Evolutionary conservation across 2,888 invertebrate species (phyloP), one percentile per base, ranked within the genome.

Genomic region (Eupithecia exiguata): DNA sequence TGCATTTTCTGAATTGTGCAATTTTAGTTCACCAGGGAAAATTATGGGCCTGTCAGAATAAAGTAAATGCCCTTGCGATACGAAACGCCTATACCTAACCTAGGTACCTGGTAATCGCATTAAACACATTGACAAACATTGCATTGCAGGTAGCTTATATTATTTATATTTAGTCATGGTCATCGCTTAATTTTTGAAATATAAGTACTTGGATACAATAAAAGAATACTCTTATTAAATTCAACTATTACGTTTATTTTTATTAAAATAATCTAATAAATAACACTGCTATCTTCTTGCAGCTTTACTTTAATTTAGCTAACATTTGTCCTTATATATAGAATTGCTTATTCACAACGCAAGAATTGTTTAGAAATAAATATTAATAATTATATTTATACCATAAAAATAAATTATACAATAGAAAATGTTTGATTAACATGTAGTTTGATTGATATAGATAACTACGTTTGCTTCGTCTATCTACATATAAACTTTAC

Each of bases 301-400:
- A 66, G 70, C 43, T 75, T 70, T 72, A n/a, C 74, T 73, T 79
- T 69, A 36, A 72, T 76, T 66, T 21, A 21, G 10, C 53, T 21
- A 21, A 58, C 25, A 58, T 58, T 58, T 46, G 70, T 70, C 76
- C 76, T 72, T 79, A 76, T 71, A 71, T 43, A 68, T 69, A 69
- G 62, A 53, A 74, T 73, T 71, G 77, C 74, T 74, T 74, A 66
- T 67, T 75, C 77, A 76, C 74, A 78, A 79, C 77, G 65, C 74
- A 74, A 61, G 63, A 35, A 63, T 61, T 30, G 7, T 61, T 25
- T 61, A 62, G 1, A 35, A 35, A 62, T 36, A 68, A n/a, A 21
- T 43, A 62, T 5, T 62, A 35, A 9, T 35, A 5, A 58, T n/a
- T 0, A 61, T 40, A 35, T 38, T 21, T 38, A 18, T 21, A 21